Evolutionary conservation across 2,113 vertebrate genomes (phyloP), one percentile per base, ranked within the genome.

Genomic region (Ifrita kowaldi): DNA sequence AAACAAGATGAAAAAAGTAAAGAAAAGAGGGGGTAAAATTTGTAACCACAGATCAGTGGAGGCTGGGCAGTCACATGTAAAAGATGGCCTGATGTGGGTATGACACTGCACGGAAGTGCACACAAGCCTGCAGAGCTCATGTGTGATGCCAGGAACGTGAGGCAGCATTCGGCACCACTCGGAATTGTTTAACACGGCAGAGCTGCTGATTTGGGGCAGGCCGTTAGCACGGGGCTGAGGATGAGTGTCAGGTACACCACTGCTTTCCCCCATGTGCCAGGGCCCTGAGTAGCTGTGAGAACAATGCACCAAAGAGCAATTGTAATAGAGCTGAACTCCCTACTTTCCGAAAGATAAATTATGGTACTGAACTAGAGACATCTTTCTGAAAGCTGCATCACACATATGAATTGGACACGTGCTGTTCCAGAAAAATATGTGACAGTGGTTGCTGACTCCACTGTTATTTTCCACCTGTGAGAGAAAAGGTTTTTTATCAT

Each of bases 261-360:
- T 11, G 37, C 53, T 5, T 78, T 23, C 32, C 41, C n/a, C 37
- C 4, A 2, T 6, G 13, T 15, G 41, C 30, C 49, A 76, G 57
- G 28, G 69, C 30, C 39, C 69, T 27, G 39, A 16, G 35, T 3
- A 82, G 53, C 30, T 87, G n/a, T 46, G 41, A 83, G 49, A 90
- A 64, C 1, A 1, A 27, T 3, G 9, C 39, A 35, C 10, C 0
- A 0, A 71, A 69, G 7, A 88, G 10, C 1, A 1, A 26, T 9
- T 32, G 2, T 11, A 27, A 67, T 15, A 78, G 44, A 82, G 49
- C 39, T 33, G 3, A 94, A 83, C 33, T 33, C 37, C 32, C 5
- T 7, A 21, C 46, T 77, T 63, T 46, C 71, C 23, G 19, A 74
- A 69, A 77, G 42, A 69, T 17, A 50, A 80, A 53, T 67, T 35